phyloP scores from a whole-genome alignment of 2,113 vertebrate species.

The Syrmaticus mikado region DNA sequence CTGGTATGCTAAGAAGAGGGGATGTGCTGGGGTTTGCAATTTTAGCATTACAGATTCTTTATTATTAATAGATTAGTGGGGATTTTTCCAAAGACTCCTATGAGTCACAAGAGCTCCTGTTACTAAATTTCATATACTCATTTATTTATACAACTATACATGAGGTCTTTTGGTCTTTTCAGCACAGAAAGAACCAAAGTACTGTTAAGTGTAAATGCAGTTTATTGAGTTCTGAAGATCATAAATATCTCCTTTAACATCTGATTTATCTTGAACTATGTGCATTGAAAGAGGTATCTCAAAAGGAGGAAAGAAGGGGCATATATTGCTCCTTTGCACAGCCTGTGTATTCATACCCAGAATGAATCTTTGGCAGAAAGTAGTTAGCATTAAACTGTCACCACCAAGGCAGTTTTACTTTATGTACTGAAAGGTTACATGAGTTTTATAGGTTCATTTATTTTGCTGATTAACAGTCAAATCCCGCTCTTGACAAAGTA shows the following conservation, averaged over 20 bases:
- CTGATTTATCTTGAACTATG: not conserved
- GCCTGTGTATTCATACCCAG: slow-evolving; percentile 38
- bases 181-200: slow-evolving; percentile 21
- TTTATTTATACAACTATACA: slow-evolving; percentile 45
- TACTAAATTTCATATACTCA: slow-evolving; percentile 61
- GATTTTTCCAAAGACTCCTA: slow-evolving; percentile 65
- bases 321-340: slow-evolving; percentile 14
- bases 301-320: not conserved
- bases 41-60: slow-evolving; percentile 69
- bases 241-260: slow-evolving; percentile 1
- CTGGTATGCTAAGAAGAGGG: slow-evolving; percentile 53
- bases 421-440: not conserved
- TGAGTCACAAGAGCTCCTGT: slow-evolving; percentile 65
- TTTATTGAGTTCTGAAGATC: slow-evolving; percentile 34
- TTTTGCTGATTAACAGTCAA: slow-evolving; percentile 42
- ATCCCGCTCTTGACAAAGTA: not conserved
- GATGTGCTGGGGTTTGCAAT: slow-evolving; percentile 62
- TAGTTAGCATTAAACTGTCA: slow-evolving; percentile 54
- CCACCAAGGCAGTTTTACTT: slow-evolving; percentile 10
- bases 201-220: slow-evolving; percentile 1
- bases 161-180: slow-evolving; percentile 14
- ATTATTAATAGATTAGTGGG: slow-evolving; percentile 65
- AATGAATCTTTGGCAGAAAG: slow-evolving; percentile 19
- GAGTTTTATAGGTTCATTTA: slow-evolving; percentile 40
- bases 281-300: not conserved